Evolutionary conservation across 2,888 invertebrate species (phyloP), one percentile per base, ranked within the genome.

Genomic region (Gnatocerus cornutus): DNA sequence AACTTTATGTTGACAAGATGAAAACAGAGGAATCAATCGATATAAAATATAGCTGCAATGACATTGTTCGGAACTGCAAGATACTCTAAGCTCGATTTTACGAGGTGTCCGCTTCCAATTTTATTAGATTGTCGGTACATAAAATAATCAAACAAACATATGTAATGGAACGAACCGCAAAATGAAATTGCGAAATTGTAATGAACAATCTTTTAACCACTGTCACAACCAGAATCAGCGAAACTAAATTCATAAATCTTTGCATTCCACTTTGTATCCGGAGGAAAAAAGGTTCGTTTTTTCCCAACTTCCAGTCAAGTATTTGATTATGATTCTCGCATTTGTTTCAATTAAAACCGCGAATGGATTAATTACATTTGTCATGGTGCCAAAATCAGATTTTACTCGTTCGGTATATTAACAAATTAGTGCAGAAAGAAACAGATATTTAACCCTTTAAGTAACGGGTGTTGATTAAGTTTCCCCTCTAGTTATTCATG

Each of bases 41-140:
- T 33, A 33, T 33, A 33, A 33, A 33, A 33, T 33, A 33, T 33
- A 33, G 33, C 33, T 33, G 7, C 9, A 33, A 33, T n/a, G 33
- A 33, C 33, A 33, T 2, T 33, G 33, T 33, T 4, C n/a, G 9
- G 2, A 33, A n/a, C 33, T 33, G 33, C 33, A 33, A 33, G 33
- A 33, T 33, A 33, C 33, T 33, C n/a, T 2, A 33, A n/a, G n/a
- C 33, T 9, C 33, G 33, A 33, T 33, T 33, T 33, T 33, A 33
- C 33, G 33, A 33, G 33, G 33, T 9, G 33, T 33, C n/a, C 33
- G n/a, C 33, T 21, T 21, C 21, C 21, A 21, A 33, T 33, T 33
- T 33, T 33, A 33, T 33, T 7, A 9, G 2, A 9, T n/a, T 33
- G 7, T n/a, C 7, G n/a, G 33, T 33, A 33, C 33, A 33, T 33